These are phyloP conservation scores for Colletes latitarsis DNA, from an alignment of 1,140 invertebrate genomes.

Conservation along the genomic window DNA sequence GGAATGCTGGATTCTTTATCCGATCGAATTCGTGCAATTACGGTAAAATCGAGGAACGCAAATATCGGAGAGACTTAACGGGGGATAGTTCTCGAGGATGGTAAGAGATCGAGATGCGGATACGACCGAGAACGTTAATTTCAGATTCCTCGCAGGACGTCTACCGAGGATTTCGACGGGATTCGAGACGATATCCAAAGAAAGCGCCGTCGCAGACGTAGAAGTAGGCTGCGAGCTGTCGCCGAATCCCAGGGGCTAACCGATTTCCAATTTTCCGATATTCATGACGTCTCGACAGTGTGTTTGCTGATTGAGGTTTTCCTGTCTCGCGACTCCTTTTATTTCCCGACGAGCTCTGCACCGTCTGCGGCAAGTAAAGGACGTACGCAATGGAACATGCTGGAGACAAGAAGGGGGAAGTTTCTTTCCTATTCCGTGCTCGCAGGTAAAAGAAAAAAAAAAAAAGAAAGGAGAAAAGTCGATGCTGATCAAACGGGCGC, in stretches of 20 bases:
- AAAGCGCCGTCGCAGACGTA: constrained; percentile 20
- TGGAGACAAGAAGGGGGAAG: neutral
- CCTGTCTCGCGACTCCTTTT: constrained; percentile 50
- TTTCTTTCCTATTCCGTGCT: constrained; percentile 21
- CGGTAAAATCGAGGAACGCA: constrained; percentile 45
- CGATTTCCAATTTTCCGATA: constrained; percentile 72
- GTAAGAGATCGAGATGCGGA: constrained; percentile 38
- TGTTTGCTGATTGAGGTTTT: constrained; percentile 66
- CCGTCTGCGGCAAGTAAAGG: neutral
- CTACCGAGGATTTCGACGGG: constrained; percentile 34
- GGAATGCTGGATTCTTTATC: constrained; percentile 35
- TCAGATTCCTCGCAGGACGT: constrained; percentile 47
- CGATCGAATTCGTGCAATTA: constrained; percentile 45
- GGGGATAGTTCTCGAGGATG: constrained; percentile 12
- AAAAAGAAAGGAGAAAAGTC: constrained; percentile 25
- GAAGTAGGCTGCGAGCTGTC: constrained; percentile 15
- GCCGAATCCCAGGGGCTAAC: constrained; percentile 58
- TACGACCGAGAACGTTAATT: constrained; percentile 41
- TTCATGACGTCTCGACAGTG: constrained; percentile 62
- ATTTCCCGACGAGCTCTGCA: constrained; percentile 2
- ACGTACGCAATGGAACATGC: constrained; percentile 1
- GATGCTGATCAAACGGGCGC: constrained; percentile 56
- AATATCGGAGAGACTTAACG: constrained; percentile 39
- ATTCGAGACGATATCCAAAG: constrained; percentile 20
- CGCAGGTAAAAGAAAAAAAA: constrained; percentile 30